Conservation (phyloP, 2,797 vertebrate species). For the Anisognathus igniventris region DNA sequence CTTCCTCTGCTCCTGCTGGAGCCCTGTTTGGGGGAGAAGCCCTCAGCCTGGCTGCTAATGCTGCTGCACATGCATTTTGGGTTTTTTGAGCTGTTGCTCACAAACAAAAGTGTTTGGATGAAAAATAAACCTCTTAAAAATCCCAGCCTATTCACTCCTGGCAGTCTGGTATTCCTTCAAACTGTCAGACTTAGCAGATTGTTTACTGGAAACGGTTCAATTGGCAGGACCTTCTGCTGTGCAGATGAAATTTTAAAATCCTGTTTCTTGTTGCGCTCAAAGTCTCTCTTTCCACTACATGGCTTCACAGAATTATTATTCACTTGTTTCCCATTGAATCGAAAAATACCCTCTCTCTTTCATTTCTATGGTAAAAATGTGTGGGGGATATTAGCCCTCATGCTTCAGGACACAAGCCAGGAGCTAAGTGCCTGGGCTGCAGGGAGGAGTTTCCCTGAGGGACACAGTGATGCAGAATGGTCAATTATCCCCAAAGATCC, state of each 20-base stretch:
- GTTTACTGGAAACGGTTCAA: conserved; percentile 78
- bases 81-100: conserved; percentile 63
- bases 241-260: conserved; percentile 79
- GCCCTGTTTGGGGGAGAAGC: conserved; percentile 50
- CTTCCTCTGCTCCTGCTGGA: conserved; percentile 15
- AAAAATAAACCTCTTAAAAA: conserved; percentile 78
- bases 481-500: background rate
- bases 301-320: conserved; percentile 75
- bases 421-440: background rate
- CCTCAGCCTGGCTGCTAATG: conserved; percentile 64
- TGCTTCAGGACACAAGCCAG: conserved; percentile 20
- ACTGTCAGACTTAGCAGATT: conserved; percentile 79
- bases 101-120: conserved; percentile 72
- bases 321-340: conserved; percentile 75
- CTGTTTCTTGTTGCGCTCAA: conserved; percentile 71
- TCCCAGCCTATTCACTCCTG: conserved; percentile 73
- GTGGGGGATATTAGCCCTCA: background rate
- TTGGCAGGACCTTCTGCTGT: conserved; percentile 78
- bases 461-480: background rate
- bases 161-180: conserved; percentile 77
- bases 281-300: conserved; percentile 74
- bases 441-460: background rate
- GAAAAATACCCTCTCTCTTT: conserved; percentile 63
- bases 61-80: conserved; percentile 55
- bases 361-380: conserved; percentile 23